Conservation (phyloP, 35 echinoderm and acorn worm genomes). For the Ptychodera flava region DNA sequence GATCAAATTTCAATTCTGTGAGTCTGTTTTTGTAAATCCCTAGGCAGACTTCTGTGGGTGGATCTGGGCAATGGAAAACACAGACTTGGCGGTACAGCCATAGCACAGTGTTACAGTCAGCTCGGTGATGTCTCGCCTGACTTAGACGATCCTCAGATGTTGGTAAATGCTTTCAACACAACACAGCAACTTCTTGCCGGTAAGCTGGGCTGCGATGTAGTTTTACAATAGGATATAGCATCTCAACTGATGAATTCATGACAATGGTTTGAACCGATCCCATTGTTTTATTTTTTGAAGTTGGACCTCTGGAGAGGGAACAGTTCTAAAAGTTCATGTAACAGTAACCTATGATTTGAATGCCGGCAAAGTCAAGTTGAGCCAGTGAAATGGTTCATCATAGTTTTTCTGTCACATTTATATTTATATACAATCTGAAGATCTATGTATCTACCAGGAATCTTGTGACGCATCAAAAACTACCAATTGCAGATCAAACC, state of each 20-base stretch:
- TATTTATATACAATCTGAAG: no score
- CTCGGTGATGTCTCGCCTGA: constrained; percentile 73
- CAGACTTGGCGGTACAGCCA: constrained; percentile 71
- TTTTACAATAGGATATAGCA: background rate
- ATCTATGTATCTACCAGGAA: no score
- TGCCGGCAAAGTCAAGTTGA: background rate
- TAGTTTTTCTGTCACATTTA: background rate
- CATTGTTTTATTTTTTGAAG: background rate
- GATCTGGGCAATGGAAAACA: constrained; percentile 59
- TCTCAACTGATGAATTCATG: background rate
- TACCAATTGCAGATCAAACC: no score
- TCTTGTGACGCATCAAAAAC: no score
- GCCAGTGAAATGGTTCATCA: background rate
- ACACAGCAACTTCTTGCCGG: constrained; percentile 72
- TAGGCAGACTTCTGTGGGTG: constrained; percentile 68
- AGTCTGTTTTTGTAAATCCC: no score
- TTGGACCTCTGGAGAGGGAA: no score
- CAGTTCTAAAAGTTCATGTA: no score
- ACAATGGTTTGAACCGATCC: no score
- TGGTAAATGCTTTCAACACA: constrained; percentile 71
- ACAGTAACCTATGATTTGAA: background rate
- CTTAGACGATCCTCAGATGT: constrained; percentile 47
- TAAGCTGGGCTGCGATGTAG: background rate
- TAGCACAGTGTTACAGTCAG: constrained; percentile 93
- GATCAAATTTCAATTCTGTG: no score